Conservation (phyloP, 2,888 invertebrate species). For the Spilarctia lutea region DNA sequence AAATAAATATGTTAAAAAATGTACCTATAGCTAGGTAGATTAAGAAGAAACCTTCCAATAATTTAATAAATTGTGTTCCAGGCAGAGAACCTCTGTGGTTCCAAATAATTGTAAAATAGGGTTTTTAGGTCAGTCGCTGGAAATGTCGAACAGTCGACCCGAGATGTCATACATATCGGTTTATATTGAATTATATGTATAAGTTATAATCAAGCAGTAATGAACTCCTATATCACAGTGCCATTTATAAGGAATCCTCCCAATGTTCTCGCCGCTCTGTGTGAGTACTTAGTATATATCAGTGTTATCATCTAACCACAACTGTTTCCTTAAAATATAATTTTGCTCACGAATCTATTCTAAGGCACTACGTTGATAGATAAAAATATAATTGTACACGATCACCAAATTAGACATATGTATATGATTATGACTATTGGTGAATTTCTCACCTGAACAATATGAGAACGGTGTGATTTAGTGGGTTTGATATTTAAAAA, state of each 20-base stretch:
- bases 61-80: slow-evolving; percentile 58
- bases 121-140: slow-evolving; percentile 34
- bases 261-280: slow-evolving; percentile 29
- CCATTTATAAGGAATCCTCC: slow-evolving; percentile 39
- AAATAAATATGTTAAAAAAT: slow-evolving; percentile 59
- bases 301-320: slow-evolving; percentile 24
- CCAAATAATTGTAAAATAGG: slow-evolving; percentile 56
- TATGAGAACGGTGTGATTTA: slow-evolving; percentile 24
- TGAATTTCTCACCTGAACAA: slow-evolving; percentile 22
- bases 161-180: slow-evolving; percentile 41
- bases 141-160: slow-evolving; percentile 21
- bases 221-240: slow-evolving; percentile 43
- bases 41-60: slow-evolving; percentile 66
- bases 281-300: slow-evolving; percentile 31
- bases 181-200: slow-evolving; percentile 33
- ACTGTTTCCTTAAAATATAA: slow-evolving; percentile 33
- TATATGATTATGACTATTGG: slow-evolving; percentile 13
- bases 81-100: slow-evolving; percentile 58
- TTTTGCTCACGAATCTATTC: slow-evolving; percentile 37
- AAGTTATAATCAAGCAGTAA: slow-evolving; percentile 21
- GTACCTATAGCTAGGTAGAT: slow-evolving; percentile 57
- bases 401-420: slow-evolving; percentile 25
- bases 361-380: slow-evolving; percentile 36
- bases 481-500: slow-evolving; percentile 29
- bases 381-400: slow-evolving; percentile 27